Evolutionary conservation across 2,113 vertebrate genomes (phyloP).

Genomic region (Ailuropoda melanoleuca): DNA sequence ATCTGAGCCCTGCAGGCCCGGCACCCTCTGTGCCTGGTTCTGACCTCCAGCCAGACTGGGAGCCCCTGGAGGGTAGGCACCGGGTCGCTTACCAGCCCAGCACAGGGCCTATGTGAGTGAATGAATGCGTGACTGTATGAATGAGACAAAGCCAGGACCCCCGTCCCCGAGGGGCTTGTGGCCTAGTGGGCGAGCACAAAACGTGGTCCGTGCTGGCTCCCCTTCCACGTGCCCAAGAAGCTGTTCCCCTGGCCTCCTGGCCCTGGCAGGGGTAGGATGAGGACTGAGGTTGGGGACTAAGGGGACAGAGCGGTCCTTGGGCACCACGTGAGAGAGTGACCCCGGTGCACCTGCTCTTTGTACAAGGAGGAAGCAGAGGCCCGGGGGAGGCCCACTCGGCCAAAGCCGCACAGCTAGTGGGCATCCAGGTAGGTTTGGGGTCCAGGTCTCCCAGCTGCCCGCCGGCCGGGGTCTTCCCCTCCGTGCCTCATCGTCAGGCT

Average conservation of each 20-base stretch:
- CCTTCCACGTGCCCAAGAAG: background rate
- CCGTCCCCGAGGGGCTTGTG: background rate
- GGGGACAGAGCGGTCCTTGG: background rate
- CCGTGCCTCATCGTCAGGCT: accelerated
- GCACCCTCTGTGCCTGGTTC: background rate
- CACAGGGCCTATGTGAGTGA: background rate
- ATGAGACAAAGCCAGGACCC: background rate
- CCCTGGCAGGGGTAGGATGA: background rate
- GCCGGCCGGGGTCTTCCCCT: background rate
- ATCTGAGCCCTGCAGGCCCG: background rate
- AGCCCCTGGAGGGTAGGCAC: background rate
- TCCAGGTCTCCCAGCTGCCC: background rate
- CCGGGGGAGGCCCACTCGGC: background rate
- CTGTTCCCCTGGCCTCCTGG: background rate
- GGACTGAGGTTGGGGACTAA: background rate
- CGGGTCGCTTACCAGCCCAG: background rate
- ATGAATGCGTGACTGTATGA: background rate
- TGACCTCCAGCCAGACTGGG: background rate
- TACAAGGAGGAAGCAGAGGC: background rate
- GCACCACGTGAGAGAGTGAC: too few species aligned
- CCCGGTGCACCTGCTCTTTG: background rate
- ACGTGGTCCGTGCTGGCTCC: background rate
- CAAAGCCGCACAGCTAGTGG: background rate
- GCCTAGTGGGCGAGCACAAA: too few species aligned
- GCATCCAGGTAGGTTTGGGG: background rate